A percentile compares a stretch with the other conserved stretches of the same genome.
phyloP scores from a whole-genome alignment of 2,797 vertebrate genomes.

The Sternarchorhynchus goeldii region DNA sequence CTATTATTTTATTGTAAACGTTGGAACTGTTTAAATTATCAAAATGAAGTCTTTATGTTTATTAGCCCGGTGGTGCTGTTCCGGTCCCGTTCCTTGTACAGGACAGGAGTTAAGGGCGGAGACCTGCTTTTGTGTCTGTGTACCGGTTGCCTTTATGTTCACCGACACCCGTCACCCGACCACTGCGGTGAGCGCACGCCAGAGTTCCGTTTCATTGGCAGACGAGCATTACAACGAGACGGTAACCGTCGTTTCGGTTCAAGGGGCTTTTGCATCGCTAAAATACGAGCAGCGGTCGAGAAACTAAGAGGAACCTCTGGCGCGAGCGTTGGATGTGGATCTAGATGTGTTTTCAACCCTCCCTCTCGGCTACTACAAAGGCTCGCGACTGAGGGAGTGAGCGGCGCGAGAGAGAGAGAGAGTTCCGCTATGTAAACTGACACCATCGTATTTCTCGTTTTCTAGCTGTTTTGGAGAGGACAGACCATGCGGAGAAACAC shows the following conservation, averaged over 20 bases:
- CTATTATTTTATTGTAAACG: background rate
- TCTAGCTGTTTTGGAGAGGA: constrained; percentile 33
- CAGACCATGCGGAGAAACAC: constrained; percentile 42
- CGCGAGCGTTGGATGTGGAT: constrained; percentile 41
- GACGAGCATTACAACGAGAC: too few species aligned
- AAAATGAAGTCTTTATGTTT: background rate
- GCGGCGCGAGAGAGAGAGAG: constrained; percentile 54
- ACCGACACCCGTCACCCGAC: constrained; percentile 38
- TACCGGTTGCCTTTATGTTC: constrained; percentile 41
- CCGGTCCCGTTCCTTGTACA: constrained; percentile 30
- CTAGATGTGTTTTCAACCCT: constrained; percentile 33
- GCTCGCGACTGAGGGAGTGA: constrained; percentile 35
- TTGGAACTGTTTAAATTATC: background rate
- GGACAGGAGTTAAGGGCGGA: constrained; percentile 64
- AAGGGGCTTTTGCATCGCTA: background rate
- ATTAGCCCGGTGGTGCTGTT: constrained; percentile 24
- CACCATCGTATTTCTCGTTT: constrained; percentile 72
- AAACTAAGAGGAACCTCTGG: constrained; percentile 22
- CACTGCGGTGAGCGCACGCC: too few species aligned
- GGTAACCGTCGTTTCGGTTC: constrained; percentile 9
- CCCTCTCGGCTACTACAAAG: constrained; percentile 73
- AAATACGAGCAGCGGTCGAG: constrained; percentile 13
- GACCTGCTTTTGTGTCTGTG: constrained; percentile 64
- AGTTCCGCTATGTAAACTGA: constrained; percentile 74
- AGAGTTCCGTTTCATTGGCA: background rate